phyloP scores from a whole-genome alignment of 2,797 vertebrate genomes.

The Apogon talboti region DNA sequence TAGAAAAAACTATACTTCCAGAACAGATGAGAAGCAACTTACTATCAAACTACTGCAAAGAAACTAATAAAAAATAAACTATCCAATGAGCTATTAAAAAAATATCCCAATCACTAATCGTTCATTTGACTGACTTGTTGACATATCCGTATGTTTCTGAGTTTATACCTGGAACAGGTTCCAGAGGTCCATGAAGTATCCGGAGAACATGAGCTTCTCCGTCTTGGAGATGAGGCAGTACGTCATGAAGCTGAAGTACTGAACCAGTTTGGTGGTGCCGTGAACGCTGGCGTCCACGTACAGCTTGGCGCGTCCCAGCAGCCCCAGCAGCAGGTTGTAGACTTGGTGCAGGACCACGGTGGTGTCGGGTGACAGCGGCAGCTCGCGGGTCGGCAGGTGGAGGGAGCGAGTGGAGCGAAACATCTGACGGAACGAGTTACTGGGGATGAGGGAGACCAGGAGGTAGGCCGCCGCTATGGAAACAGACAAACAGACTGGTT shows the following conservation, averaged over 20 bases:
- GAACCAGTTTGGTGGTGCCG: constrained; percentile 97
- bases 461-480: constrained; percentile 95
- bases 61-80: no score
- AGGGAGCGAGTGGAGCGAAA: constrained; percentile 97
- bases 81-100: no score
- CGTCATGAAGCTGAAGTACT: constrained; percentile 99
- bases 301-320: constrained; percentile 95
- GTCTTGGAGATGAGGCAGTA: constrained; percentile 99
- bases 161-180: constrained; percentile 91
- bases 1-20: no score
- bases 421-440: constrained; percentile 99
- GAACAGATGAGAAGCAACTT: no score
- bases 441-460: constrained; percentile 98
- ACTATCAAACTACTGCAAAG: no score
- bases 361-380: constrained; percentile 96
- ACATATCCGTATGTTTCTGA: no score
- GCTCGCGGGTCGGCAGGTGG: constrained; percentile 95
- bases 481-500: neutral
- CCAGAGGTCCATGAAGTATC: constrained; percentile 99
- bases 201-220: constrained; percentile 99
- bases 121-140: no score
- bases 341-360: constrained; percentile 98
- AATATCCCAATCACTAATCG: no score
- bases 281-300: constrained; percentile 97
- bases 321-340: constrained; percentile 95